A percentile compares a stretch with the other conserved stretches of the same genome.
Conservation (phyloP, 2,113 vertebrate species). For the Gnathonemus longibarbis region DNA sequence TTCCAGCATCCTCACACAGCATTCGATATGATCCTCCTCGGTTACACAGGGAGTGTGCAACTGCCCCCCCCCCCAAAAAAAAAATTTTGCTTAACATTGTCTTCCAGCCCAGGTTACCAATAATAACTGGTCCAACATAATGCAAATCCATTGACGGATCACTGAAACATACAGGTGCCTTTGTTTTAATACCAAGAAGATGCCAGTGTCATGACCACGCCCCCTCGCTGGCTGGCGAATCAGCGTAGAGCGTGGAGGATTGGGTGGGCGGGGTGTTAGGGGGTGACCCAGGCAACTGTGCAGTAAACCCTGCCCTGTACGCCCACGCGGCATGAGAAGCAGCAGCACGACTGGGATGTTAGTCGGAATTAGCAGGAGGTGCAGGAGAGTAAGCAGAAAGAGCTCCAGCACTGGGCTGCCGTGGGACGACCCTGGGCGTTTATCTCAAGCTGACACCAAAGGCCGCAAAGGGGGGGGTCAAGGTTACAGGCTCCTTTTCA, state of each 20-base stretch:
- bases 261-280: not conserved
- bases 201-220: not conserved
- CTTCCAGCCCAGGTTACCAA: not conserved
- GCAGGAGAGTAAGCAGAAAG: not conserved
- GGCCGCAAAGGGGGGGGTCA: not conserved
- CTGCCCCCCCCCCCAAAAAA: not conserved
- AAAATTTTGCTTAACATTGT: not conserved
- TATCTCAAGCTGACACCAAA: not conserved
- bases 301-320: not conserved
- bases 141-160: not conserved
- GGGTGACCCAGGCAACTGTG: not conserved
- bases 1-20: slow-evolving; percentile 34
- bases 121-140: not conserved
- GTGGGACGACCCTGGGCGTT: not conserved
- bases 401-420: not conserved
- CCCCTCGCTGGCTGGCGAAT: not conserved
- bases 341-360: not conserved
- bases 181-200: not conserved
- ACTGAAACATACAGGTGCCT: not conserved
- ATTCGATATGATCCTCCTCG: not conserved
- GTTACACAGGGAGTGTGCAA: not conserved
- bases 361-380: not conserved
- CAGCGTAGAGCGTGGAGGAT: not conserved
- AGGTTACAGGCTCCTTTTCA: slow-evolving; percentile 37
- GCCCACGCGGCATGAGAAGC: not conserved